Percentiles rank a stretch among this genome's conserved stretches.
phyloP scores from a whole-genome alignment of 2,113 vertebrate genomes.

The Cyprinodon variegatus region DNA sequence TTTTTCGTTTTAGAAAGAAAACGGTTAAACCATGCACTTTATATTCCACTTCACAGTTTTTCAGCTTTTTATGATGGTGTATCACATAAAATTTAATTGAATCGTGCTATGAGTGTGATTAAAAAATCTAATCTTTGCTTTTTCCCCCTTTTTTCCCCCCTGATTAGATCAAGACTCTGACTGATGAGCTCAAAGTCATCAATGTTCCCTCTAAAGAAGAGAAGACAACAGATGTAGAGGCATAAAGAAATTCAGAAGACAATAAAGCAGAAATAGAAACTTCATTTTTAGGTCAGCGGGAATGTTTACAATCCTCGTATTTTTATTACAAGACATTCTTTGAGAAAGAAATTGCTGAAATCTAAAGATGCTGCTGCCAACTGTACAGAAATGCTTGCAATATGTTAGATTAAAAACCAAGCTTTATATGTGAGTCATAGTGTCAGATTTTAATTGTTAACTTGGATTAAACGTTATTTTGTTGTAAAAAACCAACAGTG shows the following conservation, averaged over 20 bases:
- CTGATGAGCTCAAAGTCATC: conserved; percentile 9
- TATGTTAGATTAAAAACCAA: conserved; percentile 1
- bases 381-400: conserved; percentile 49
- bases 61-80: too few relatives aligned
- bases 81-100: too few relatives aligned
- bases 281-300: conserved; percentile 27
- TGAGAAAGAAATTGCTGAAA: conserved; percentile 21
- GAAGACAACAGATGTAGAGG: conserved; percentile 7
- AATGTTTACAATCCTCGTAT: conserved; percentile 49
- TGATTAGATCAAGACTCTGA: conserved; percentile 41
- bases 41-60: too few relatives aligned
- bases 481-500: not conserved
- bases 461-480: not conserved
- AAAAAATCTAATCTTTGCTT: not conserved
- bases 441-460: conserved; percentile 19
- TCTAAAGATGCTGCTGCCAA: conserved; percentile 59
- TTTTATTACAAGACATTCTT: conserved; percentile 28
- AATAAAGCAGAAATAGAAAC: conserved; percentile 3
- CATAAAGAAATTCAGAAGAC: not conserved
- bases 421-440: not conserved
- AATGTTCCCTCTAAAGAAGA: not conserved
- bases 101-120: not conserved
- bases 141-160: not conserved
- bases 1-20: too few relatives aligned
- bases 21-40: too few relatives aligned